Conservation (phyloP, 2,888 invertebrate genomes). For the Trichogramma evanescens region DNA sequence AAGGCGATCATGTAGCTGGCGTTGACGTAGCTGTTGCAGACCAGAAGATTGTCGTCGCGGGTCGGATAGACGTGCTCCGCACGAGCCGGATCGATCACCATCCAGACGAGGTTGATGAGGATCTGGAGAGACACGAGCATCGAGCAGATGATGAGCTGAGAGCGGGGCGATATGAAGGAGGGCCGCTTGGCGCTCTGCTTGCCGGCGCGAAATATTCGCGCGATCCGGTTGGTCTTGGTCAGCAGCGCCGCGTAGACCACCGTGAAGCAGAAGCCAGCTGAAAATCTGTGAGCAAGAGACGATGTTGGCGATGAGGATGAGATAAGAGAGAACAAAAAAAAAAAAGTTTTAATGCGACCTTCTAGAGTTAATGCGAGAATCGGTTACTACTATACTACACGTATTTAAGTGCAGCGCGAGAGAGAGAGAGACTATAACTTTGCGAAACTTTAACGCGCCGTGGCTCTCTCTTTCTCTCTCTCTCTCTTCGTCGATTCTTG, state of each 20-base stretch:
- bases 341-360: too few relatives aligned
- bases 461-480: neutral
- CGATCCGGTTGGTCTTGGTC: constrained; percentile 95
- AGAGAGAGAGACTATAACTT: neutral
- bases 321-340: too few relatives aligned
- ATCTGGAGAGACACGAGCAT: constrained; percentile 84
- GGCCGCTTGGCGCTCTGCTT: constrained; percentile 91
- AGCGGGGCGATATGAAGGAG: constrained; percentile 85
- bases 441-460: neutral
- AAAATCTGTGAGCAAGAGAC: constrained; percentile 54
- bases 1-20: constrained; percentile 92
- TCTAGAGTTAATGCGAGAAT: too few relatives aligned
- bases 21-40: constrained; percentile 86
- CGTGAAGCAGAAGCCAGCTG: constrained; percentile 93
- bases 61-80: constrained; percentile 88
- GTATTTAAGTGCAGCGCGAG: too few relatives aligned
- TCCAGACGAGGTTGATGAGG: constrained; percentile 85
- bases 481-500: neutral
- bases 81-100: constrained; percentile 80
- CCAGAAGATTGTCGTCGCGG: constrained; percentile 84
- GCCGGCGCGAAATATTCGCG: constrained; percentile 94
- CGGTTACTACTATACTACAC: too few relatives aligned
- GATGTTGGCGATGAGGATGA: too few relatives aligned
- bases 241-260: constrained; percentile 94
- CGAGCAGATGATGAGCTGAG: constrained; percentile 83